Base-by-base conservation (phyloP, 2,888 invertebrate genomes). In the Perizoma affinitatum region DNA sequence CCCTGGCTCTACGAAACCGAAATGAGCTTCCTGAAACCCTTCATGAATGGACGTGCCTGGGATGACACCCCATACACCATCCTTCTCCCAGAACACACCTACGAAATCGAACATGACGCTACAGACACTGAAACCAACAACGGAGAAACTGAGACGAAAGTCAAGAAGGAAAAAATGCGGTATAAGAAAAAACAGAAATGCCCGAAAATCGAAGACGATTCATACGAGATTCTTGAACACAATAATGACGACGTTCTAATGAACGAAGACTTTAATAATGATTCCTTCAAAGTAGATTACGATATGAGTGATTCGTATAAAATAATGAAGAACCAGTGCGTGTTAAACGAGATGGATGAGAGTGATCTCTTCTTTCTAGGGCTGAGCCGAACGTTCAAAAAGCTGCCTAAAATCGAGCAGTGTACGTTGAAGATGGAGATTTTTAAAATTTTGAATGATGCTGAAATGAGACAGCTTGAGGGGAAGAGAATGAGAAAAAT, bases 311-410 rank as follows among this genome's bases (percentile, higher is more conserved):
- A 22, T 33, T 22, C 49, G 22, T 49, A 9, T 6, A 48, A 48
- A 49, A 49, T 46, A 43, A n/a, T 41, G 9, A 44, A 51, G 6
- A 52, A 48, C 6, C 55, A 54, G n/a, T 45, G 50, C 5, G 34
- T 54, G 22, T 11, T 52, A n/a, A 47, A 36, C 42, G 58, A 38
- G 0, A 48, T 53, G 53, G 60, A 64, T 38, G 64, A 58, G 35
- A 33, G 38, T 4, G 64, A 64, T 45, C 34, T 58, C 33, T 64
- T 64, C 48, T 64, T 61, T 8, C 36, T 64, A 35, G 48, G 48
- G 9, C 48, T 61, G 45, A 61, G 60, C 38, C 54, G 57, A 42
- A 64, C 60, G 48, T 36, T 50, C 2, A 64, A 64, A 46, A 60
- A 52, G 41, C 57, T 64, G 36, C 57, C 57, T 10, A 60, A 54